Evolutionary conservation across 2,113 vertebrate species (phyloP).

Genomic region (Motacilla tschutschensis): DNA sequence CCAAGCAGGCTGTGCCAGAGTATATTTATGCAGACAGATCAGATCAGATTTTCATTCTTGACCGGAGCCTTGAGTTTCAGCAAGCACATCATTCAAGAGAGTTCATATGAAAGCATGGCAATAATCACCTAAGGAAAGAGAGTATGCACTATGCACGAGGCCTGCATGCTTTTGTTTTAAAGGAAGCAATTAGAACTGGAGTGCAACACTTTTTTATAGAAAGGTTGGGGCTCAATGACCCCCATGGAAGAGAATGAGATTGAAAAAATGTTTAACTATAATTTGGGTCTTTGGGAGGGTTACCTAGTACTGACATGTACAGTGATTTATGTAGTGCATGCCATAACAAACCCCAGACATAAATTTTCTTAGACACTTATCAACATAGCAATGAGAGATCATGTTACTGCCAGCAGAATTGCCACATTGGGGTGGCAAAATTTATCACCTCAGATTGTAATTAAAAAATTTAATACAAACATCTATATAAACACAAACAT

Average conservation of each 20-base stretch:
- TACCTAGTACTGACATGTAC: neutral
- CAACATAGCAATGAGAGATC: slow-evolving; percentile 31
- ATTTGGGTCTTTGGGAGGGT: neutral
- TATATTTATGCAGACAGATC: neutral
- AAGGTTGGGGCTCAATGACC: neutral
- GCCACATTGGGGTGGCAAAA: neutral
- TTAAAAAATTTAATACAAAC: neutral
- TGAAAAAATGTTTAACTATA: neutral
- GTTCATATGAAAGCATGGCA: neutral
- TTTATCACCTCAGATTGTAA: neutral
- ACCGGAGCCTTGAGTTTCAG: slow-evolving; percentile 6
- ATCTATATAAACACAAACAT: neutral
- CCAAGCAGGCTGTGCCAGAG: neutral
- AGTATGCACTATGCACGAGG: neutral
- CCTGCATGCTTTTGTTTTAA: neutral
- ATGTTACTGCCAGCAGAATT: slow-evolving; percentile 5
- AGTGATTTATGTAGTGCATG: neutral
- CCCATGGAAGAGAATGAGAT: neutral
- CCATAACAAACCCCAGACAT: neutral
- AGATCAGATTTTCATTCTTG: slow-evolving; percentile 16
- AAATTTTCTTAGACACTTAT: slow-evolving; percentile 42
- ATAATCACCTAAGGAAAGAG: neutral
- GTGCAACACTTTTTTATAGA: neutral
- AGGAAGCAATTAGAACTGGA: neutral
- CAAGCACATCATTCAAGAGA: neutral